Evolutionary conservation across 1,140 invertebrate genomes (phyloP).

Genomic region (Diuraphis noxia): DNA sequence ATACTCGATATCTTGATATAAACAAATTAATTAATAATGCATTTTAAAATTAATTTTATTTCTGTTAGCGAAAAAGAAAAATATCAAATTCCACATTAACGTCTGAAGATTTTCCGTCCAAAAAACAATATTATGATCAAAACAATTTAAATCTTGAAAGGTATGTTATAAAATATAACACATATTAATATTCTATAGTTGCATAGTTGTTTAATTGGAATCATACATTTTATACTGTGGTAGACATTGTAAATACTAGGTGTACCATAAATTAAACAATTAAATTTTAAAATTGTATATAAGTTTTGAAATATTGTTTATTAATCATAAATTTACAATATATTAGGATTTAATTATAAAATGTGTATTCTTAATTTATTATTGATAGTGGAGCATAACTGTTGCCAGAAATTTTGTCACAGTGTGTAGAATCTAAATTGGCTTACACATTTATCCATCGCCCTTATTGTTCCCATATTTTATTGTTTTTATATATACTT

Average conservation of each 20-base stretch:
- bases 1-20: neutral
- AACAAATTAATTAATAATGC: neutral
- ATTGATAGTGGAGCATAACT: neutral
- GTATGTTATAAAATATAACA: neutral
- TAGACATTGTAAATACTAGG: neutral
- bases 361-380: neutral
- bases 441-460: neutral
- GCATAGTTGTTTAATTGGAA: neutral
- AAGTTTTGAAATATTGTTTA: neutral
- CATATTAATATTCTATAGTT: neutral
- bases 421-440: neutral
- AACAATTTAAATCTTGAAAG: slow-evolving; percentile 49
- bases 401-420: neutral
- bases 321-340: neutral
- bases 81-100: slow-evolving; percentile 49
- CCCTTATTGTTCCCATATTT: neutral
- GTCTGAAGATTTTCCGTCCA: slow-evolving; percentile 52
- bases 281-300: too few species aligned
- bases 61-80: slow-evolving; percentile 43
- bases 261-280: neutral
- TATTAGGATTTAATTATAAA: neutral
- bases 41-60: neutral
- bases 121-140: slow-evolving; percentile 54
- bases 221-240: neutral
- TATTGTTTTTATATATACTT: too few species aligned